Percentiles rank a stretch among this genome's conserved stretches.
These are phyloP conservation scores for Psammodynastes pulverulentus DNA, from an alignment of 2,113 vertebrate species.

Conservation along the genomic window DNA sequence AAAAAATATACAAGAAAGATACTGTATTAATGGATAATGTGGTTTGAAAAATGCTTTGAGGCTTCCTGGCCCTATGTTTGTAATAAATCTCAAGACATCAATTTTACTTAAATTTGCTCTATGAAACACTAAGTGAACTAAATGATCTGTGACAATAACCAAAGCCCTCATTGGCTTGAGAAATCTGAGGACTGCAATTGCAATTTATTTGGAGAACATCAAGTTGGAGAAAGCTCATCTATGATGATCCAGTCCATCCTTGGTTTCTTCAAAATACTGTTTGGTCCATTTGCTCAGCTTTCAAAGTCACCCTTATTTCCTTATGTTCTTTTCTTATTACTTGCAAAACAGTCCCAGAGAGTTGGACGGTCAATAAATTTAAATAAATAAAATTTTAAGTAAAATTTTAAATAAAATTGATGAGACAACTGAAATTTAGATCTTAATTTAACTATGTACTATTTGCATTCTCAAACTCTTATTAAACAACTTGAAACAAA, in stretches of 20 bases:
- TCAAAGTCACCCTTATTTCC: not conserved
- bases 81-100: not conserved
- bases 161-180: not conserved
- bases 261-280: no score
- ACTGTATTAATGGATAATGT: not conserved
- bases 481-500: not conserved
- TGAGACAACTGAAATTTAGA: not conserved
- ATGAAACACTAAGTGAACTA: not conserved
- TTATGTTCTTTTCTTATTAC: not conserved
- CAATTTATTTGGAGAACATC: not conserved
- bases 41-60: not conserved
- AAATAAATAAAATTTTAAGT: not conserved
- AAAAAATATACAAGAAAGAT: not conserved
- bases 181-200: not conserved
- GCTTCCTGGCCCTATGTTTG: not conserved
- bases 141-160: not conserved
- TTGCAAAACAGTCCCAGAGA: not conserved
- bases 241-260: not conserved
- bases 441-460: not conserved
- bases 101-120: not conserved
- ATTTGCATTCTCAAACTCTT: not conserved
- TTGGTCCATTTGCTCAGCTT: not conserved
- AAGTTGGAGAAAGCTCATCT: not conserved
- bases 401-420: no score
- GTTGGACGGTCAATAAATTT: not conserved